These are phyloP conservation scores for Oxycera nigricornis DNA, from an alignment of 2,888 invertebrate genomes.

Conservation along the genomic window DNA sequence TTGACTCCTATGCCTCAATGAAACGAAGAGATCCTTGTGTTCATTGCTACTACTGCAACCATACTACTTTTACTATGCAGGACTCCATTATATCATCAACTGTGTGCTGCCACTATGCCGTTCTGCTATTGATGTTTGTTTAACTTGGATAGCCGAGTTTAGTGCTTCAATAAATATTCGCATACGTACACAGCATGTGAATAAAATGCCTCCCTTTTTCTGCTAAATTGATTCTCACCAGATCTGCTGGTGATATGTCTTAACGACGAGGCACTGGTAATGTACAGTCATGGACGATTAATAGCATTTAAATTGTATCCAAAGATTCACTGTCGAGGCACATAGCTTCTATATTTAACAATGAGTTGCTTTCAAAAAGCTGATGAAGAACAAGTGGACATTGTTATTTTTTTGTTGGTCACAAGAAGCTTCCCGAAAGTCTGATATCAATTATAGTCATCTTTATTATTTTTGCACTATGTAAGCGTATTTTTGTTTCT, in stretches of 20 bases:
- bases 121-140: conserved; percentile 26
- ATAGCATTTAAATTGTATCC: not conserved
- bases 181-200: not conserved
- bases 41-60: not conserved
- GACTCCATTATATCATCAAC: conserved; percentile 3
- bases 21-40: not conserved
- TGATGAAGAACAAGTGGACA: no score
- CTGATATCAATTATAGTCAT: no score
- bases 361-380: no score
- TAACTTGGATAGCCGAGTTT: conserved; percentile 10
- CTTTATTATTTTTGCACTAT: no score
- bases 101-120: not conserved
- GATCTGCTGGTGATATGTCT: conserved; percentile 25
- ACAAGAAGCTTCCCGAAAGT: no score
- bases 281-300: not conserved
- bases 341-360: not conserved
- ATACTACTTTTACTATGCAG: not conserved
- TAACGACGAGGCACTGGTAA: not conserved
- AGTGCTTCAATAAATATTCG: conserved; percentile 24
- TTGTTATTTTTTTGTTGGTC: no score
- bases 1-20: not conserved
- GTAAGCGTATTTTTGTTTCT: no score
- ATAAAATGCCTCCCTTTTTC: conserved; percentile 27
- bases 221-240: conserved; percentile 36
- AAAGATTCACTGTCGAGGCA: not conserved